Evolutionary conservation across 2,888 invertebrate genomes (phyloP).

Genomic region (Agrilus mali): DNA sequence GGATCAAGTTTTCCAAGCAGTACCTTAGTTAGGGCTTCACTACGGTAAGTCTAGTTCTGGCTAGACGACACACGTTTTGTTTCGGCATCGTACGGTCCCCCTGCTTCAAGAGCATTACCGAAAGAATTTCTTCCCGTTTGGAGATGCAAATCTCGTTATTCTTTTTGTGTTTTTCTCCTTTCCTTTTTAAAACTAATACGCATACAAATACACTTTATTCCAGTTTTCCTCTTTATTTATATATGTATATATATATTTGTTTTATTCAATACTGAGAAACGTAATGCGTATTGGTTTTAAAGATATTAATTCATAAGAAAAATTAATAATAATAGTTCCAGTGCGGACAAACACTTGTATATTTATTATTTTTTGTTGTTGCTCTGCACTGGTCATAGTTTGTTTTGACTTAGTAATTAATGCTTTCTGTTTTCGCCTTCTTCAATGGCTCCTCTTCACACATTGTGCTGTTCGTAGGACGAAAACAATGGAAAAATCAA

Average conservation of each 20-base stretch:
- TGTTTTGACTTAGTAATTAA: conserved; percentile 27
- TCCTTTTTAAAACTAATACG: no score
- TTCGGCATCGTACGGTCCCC: conserved; percentile 18
- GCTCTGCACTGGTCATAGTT: conserved; percentile 12
- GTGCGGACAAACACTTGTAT: no score
- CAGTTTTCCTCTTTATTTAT: no score
- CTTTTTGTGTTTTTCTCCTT: no score
- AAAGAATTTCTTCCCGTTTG: no score
- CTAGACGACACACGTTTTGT: conserved; percentile 30
- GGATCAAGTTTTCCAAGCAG: conserved; percentile 45
- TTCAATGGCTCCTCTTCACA: conserved; percentile 26
- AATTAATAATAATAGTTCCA: no score
- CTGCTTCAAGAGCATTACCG: not conserved
- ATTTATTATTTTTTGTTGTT: not conserved
- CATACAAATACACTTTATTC: no score
- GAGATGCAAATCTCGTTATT: no score
- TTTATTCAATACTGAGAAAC: no score
- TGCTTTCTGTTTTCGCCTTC: conserved; percentile 32
- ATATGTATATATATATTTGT: no score
- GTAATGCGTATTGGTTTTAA: no score
- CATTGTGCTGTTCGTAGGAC: conserved; percentile 40
- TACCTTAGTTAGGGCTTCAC: conserved; percentile 45
- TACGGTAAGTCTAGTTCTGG: conserved; percentile 56
- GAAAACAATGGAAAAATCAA: conserved; percentile 41
- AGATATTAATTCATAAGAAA: no score